These are phyloP conservation scores for Koerneria pararmatus DNA, from an alignment of 2,888 invertebrate genomes.

Conservation along the genomic window DNA sequence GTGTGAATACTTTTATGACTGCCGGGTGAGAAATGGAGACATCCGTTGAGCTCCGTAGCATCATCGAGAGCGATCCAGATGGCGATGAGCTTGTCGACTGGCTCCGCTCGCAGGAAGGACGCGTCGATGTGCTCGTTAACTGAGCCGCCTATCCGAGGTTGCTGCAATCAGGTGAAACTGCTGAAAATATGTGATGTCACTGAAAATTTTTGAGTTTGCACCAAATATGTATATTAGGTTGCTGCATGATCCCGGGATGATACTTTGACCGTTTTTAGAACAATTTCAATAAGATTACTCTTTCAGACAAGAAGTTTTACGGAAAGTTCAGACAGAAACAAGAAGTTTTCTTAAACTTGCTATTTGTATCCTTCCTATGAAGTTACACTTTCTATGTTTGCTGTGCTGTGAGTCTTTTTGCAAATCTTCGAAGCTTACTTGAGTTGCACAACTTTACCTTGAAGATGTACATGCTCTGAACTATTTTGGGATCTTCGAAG, in stretches of 20 bases:
- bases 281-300: too few relatives aligned
- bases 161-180: conserved; percentile 6
- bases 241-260: too few relatives aligned
- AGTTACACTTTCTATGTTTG: too few relatives aligned
- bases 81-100: conserved; percentile 71
- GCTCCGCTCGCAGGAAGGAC: conserved; percentile 80
- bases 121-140: conserved; percentile 71
- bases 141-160: conserved; percentile 75
- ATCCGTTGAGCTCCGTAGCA: conserved; percentile 86
- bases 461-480: conserved; percentile 96
- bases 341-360: too few relatives aligned
- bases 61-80: conserved; percentile 96
- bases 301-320: too few relatives aligned
- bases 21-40: conserved; percentile 83
- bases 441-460: conserved; percentile 66
- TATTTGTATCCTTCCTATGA: too few relatives aligned
- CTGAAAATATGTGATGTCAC: background rate
- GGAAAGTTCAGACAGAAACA: too few relatives aligned
- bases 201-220: conserved; percentile 5
- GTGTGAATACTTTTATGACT: conserved; percentile 73
- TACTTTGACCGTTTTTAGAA: too few relatives aligned
- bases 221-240: background rate
- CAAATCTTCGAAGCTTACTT: background rate
- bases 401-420: background rate
- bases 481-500: conserved; percentile 76